Conservation (phyloP, 1,140 invertebrate genomes). For the Luehdorfia chinensis region DNA sequence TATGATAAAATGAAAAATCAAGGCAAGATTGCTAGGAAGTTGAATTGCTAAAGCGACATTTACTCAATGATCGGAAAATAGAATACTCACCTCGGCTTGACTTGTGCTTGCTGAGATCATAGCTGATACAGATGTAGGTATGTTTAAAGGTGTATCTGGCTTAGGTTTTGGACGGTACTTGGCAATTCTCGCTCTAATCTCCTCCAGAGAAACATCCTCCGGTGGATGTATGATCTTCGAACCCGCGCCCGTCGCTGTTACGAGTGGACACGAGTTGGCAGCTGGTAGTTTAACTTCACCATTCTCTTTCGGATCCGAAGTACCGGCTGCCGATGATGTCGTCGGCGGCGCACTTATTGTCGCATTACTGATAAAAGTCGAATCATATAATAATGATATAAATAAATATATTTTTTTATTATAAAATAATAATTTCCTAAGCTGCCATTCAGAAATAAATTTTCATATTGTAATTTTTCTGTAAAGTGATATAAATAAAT, state of each 20-base stretch:
- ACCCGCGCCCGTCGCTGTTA: constrained; percentile 88
- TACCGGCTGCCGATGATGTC: constrained; percentile 58
- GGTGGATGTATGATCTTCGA: constrained; percentile 96
- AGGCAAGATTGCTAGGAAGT: too few relatives aligned
- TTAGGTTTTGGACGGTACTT: constrained; percentile 82
- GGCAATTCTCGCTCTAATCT: constrained; percentile 86
- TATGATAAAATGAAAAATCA: too few relatives aligned
- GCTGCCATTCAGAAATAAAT: too few relatives aligned
- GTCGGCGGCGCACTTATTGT: constrained; percentile 84
- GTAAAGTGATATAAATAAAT: too few relatives aligned
- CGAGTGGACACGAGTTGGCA: constrained; percentile 83
- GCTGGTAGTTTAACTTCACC: constrained; percentile 65
- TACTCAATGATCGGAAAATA: too few relatives aligned
- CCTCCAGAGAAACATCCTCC: constrained; percentile 95
- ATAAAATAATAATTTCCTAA: too few relatives aligned
- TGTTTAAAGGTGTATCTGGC: constrained; percentile 32
- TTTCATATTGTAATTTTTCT: too few relatives aligned
- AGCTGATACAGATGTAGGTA: constrained; percentile 29
- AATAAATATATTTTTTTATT: too few relatives aligned
- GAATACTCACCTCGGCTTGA: constrained; percentile 77
- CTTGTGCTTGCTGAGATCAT: constrained; percentile 71
- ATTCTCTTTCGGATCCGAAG: constrained; percentile 54
- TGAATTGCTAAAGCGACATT: too few relatives aligned
- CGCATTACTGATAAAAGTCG: constrained; percentile 75
- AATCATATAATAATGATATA: background rate